Conservation (phyloP, 2,113 vertebrate species). For the Muntiacus muntjak region DNA sequence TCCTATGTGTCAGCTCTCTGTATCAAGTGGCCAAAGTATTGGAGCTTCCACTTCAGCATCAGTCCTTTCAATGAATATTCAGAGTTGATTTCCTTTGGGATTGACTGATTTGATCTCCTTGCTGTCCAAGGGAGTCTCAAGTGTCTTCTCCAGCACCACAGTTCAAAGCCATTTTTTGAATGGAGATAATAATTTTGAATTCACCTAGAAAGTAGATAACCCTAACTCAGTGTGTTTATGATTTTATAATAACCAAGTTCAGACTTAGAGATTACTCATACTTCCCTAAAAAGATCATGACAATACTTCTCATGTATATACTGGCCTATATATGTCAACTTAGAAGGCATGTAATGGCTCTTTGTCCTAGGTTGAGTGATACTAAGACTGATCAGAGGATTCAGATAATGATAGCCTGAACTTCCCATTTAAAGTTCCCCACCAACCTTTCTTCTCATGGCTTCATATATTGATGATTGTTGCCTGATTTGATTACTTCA, state of each 20-base stretch:
- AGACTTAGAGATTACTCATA: constrained; percentile 1
- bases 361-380: background rate
- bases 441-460: background rate
- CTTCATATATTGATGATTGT: background rate
- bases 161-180: background rate
- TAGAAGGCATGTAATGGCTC: background rate
- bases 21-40: background rate
- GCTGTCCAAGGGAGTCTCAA: background rate
- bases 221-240: background rate
- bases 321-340: background rate
- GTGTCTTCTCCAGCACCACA: background rate
- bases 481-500: background rate
- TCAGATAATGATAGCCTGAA: background rate
- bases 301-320: background rate
- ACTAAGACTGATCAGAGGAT: background rate
- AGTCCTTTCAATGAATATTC: background rate
- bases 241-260: background rate
- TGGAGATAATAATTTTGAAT: constrained; percentile 25
- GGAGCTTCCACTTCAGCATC: background rate
- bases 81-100: background rate
- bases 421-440: background rate
- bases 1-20: background rate
- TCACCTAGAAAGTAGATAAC: background rate
- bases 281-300: background rate
- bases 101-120: background rate